phyloP scores from a whole-genome alignment of 37 sponge, comb jelly and placozoan species.

The Agelas oroides region DNA sequence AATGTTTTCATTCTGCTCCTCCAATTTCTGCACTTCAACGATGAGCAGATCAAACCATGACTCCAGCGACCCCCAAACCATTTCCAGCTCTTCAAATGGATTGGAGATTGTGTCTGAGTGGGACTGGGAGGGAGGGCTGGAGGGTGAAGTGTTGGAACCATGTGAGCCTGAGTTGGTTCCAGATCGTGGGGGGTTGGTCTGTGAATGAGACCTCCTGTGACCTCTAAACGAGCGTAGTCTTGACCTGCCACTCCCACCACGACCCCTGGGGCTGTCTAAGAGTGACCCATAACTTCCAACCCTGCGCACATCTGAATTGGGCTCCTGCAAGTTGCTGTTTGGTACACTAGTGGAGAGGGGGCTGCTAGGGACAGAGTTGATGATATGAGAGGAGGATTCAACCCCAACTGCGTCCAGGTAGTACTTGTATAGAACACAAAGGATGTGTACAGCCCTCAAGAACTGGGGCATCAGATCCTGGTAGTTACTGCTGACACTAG shows the following conservation, averaged over 20 bases:
- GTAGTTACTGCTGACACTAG: conserved; percentile 69
- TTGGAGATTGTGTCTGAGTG: background rate
- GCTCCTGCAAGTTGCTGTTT: background rate
- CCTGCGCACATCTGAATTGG: conserved; percentile 4
- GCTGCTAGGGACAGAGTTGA: conserved; percentile 22
- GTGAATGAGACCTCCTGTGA: conserved; percentile 36
- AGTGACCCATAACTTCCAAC: conserved; percentile 39
- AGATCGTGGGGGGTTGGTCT: background rate
- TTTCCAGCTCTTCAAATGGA: conserved; percentile 67
- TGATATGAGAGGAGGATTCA: background rate
- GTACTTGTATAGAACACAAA: conserved; percentile 59
- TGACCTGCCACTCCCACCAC: background rate
- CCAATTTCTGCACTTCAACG: conserved; percentile 50
- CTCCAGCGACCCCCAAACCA: conserved; percentile 77
- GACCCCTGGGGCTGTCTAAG: conserved; percentile 1
- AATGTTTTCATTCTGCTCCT: background rate
- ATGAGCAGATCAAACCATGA: conserved; percentile 85
- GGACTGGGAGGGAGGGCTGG: background rate
- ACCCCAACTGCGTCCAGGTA: background rate
- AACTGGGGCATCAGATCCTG: conserved; percentile 73
- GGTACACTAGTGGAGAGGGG: background rate
- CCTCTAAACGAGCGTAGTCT: background rate
- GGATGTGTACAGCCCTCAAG: conserved; percentile 55
- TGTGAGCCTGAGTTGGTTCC: background rate
- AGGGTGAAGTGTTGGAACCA: background rate